Conservation (phyloP, 1,140 invertebrate genomes). For the Oryctes rhinoceros region DNA sequence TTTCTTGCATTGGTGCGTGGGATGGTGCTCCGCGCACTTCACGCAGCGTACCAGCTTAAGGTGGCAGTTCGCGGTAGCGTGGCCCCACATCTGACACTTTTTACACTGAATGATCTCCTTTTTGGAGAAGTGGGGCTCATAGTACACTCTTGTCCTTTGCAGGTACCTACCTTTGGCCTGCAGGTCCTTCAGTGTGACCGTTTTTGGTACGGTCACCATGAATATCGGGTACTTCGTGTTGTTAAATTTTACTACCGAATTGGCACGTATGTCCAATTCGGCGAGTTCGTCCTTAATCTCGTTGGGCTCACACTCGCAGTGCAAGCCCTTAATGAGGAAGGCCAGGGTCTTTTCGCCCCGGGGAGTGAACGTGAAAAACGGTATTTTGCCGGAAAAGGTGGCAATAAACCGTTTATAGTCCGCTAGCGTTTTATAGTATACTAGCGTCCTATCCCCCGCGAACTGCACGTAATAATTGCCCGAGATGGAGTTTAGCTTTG, state of each 20-base stretch:
- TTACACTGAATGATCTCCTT: slow-evolving; percentile 1
- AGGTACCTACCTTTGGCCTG: neutral
- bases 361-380: neutral
- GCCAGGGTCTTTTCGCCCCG: neutral
- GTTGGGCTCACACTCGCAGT: neutral
- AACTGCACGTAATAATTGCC: neutral
- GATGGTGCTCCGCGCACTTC: neutral
- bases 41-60: neutral
- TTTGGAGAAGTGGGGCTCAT: neutral
- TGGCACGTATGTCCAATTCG: neutral
- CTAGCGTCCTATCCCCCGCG: neutral
- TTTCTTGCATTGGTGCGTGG: neutral
- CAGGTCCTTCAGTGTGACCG: neutral
- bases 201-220: neutral
- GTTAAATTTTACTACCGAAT: neutral
- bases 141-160: neutral
- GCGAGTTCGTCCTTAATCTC: neutral
- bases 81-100: neutral
- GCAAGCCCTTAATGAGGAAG: neutral
- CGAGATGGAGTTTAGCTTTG: neutral
- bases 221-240: neutral
- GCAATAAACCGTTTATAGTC: neutral
- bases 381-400: neutral
- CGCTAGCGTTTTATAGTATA: neutral
- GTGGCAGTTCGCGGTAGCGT: neutral